Evolutionary conservation across 2,113 vertebrate species (phyloP).

Genomic region (Hippocampus zosterae): DNA sequence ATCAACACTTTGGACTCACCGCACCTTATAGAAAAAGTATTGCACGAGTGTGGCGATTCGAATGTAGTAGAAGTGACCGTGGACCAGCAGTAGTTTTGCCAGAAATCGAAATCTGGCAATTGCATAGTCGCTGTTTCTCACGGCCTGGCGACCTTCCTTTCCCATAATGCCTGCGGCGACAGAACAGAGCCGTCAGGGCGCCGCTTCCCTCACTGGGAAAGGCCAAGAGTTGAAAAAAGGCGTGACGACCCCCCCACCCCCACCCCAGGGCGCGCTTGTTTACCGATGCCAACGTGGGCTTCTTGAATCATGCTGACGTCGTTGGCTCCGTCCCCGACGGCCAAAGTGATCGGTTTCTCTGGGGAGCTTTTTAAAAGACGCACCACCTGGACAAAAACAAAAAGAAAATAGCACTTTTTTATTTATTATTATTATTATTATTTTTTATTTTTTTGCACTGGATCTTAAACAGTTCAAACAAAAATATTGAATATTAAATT

Average conservation of each 20-base stretch:
- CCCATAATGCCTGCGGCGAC: conserved; percentile 89
- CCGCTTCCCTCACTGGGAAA: background rate
- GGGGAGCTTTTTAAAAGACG: conserved; percentile 91
- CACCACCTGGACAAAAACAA: conserved; percentile 77
- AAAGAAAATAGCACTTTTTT: background rate
- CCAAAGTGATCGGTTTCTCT: conserved; percentile 94
- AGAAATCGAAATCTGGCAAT: conserved; percentile 97
- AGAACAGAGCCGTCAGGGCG: conserved; percentile 4
- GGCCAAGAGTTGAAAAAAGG: background rate
- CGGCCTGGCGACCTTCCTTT: conserved; percentile 96
- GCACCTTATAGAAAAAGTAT: conserved; percentile 99
- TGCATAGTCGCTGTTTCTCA: conserved; percentile 99
- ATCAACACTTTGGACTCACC: conserved; percentile 15
- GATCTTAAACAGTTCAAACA: no score
- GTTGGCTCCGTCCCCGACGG: conserved; percentile 92
- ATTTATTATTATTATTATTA: no score
- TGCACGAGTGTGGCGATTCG: conserved; percentile 99
- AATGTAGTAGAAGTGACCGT: conserved; percentile 99
- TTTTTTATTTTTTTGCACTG: no score
- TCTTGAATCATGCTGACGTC: conserved; percentile 99
- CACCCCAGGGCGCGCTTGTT: conserved; percentile 33
- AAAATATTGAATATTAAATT: no score
- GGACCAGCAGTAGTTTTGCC: conserved; percentile 94
- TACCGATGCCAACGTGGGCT: conserved; percentile 96
- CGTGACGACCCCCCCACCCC: background rate